Conservation (phyloP, 2,113 vertebrate species). For the Gymnarchus niloticus region DNA sequence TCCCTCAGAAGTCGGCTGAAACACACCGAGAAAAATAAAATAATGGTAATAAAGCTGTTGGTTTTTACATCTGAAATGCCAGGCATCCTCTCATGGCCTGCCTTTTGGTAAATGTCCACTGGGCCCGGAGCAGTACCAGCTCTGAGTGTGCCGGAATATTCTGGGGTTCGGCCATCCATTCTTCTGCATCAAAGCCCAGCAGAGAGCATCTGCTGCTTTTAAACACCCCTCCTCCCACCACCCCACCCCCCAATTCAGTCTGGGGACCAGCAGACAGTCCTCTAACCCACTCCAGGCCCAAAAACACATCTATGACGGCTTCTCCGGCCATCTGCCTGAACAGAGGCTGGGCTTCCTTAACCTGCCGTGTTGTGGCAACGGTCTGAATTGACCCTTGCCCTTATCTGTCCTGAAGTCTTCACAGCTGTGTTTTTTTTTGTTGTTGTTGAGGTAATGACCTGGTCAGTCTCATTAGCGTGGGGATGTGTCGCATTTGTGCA, state of each 20-base stretch:
- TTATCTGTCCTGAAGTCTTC: background rate
- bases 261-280: background rate
- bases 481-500: background rate
- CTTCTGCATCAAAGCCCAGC: constrained; percentile 13
- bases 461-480: background rate
- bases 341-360: background rate
- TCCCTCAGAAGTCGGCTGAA: constrained; percentile 6
- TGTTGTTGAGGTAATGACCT: background rate
- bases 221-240: background rate
- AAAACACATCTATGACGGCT: background rate
- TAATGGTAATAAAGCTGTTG: background rate
- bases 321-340: background rate
- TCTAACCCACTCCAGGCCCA: background rate
- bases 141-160: background rate
- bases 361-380: background rate
- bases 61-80: background rate
- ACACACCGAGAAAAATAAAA: background rate
- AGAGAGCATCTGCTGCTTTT: constrained; percentile 14
- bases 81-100: background rate
- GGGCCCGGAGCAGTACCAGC: background rate
- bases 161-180: background rate
- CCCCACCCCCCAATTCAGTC: background rate
- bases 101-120: background rate
- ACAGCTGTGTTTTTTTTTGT: background rate
- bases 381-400: background rate